phyloP scores from a whole-genome alignment of 1,140 invertebrate genomes.

The Lordiphosa collinella region DNA sequence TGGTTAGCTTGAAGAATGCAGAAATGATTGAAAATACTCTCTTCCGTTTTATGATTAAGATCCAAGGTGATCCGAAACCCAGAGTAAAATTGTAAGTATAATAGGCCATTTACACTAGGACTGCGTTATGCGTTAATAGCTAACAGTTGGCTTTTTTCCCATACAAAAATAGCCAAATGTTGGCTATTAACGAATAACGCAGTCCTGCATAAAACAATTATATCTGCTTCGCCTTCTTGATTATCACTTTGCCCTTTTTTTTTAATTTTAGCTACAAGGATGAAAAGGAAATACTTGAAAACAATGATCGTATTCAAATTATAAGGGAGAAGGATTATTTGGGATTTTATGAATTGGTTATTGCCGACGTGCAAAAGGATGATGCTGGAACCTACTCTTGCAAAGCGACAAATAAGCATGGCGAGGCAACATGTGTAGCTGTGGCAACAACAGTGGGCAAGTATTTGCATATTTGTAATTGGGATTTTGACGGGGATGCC shows the following conservation, averaged over 20 bases:
- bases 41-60: conserved; percentile 93
- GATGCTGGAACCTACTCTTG: conserved; percentile 95
- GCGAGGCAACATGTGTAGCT: conserved; percentile 88
- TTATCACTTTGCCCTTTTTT: background rate
- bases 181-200: too few species aligned
- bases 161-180: too few species aligned
- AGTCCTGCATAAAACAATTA: too few species aligned
- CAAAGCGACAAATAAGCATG: conserved; percentile 91
- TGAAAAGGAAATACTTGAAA: conserved; percentile 85
- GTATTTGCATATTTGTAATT: conserved; percentile 7
- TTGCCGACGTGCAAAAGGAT: conserved; percentile 87
- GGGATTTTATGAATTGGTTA: conserved; percentile 94
- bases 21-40: conserved; percentile 93
- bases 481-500: too few species aligned
- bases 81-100: conserved; percentile 91
- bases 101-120: too few species aligned
- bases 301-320: conserved; percentile 87
- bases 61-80: conserved; percentile 92
- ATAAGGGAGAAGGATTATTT: conserved; percentile 87
- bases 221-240: too few species aligned
- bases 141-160: too few species aligned
- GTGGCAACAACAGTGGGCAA: conserved; percentile 88
- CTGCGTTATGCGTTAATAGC: too few species aligned
- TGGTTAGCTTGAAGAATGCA: conserved; percentile 91
- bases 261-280: conserved; percentile 88